phyloP scores from a whole-genome alignment of 1,140 invertebrate species.

The Brachionus rubens region DNA sequence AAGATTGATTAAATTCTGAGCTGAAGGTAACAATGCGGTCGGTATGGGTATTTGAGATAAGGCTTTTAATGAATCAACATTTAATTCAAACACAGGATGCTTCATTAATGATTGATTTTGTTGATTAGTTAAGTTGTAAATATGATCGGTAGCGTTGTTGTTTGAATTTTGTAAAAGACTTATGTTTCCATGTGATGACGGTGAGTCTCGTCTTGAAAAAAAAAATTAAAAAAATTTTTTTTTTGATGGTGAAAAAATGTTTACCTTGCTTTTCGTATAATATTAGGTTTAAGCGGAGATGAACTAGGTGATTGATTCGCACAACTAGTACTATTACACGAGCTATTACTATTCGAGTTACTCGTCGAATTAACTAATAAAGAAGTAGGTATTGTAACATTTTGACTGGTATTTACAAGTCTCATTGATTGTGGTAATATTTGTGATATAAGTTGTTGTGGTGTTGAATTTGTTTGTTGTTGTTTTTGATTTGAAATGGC shows the following conservation, averaged over 20 bases:
- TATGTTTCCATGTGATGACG: not conserved
- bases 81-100: not conserved
- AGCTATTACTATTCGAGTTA: not conserved
- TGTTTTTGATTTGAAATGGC: not conserved
- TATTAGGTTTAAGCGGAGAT: slow-evolving; percentile 39
- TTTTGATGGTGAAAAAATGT: no score
- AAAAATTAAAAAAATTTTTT: not conserved
- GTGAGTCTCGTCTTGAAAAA: slow-evolving; percentile 10
- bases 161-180: not conserved
- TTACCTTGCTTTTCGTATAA: slow-evolving; percentile 42
- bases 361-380: slow-evolving; percentile 10
- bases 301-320: not conserved
- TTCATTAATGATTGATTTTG: not conserved
- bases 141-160: not conserved
- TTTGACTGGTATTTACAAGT: not conserved
- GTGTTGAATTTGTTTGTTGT: not conserved
- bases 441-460: slow-evolving; percentile 8
- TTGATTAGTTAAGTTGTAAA: not conserved
- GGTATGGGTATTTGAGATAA: not conserved
- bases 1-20: not conserved
- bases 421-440: not conserved
- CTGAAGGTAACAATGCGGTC: not conserved
- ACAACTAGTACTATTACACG: not conserved
- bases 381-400: not conserved
- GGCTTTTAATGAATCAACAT: not conserved